Evolutionary conservation across 2,113 vertebrate genomes (phyloP).

Genomic region (Trichechus manatus): DNA sequence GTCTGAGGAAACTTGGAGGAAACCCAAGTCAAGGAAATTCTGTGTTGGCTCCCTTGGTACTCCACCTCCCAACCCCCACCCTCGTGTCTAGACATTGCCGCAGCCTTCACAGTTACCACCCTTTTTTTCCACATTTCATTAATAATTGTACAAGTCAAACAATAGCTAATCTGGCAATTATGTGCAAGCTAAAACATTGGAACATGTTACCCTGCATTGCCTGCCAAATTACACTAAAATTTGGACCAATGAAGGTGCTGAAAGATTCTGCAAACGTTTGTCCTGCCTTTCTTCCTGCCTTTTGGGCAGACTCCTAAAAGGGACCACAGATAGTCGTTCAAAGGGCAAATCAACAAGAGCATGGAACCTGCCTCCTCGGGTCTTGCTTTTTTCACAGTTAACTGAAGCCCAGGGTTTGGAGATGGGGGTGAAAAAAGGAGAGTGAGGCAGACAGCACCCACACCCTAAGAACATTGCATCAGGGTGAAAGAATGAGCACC

Average conservation of each 20-base stretch:
- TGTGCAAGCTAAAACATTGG: conserved; percentile 71
- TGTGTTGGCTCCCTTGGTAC: conserved; percentile 11
- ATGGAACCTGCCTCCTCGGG: neutral
- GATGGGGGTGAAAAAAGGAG: neutral
- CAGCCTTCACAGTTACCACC: conserved; percentile 68
- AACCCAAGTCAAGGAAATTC: conserved; percentile 71
- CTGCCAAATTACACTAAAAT: conserved; percentile 80
- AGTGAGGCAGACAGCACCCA: conserved; percentile 48
- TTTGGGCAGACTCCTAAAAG: conserved; percentile 41
- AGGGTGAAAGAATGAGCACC: conserved; percentile 77
- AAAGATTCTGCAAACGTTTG: conserved; percentile 67
- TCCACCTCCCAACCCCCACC: conserved; percentile 71
- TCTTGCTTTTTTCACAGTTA: conserved; percentile 26
- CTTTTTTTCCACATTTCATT: conserved; percentile 77
- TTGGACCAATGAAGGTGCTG: conserved; percentile 72
- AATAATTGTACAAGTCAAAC: conserved; percentile 79
- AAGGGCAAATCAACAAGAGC: conserved; percentile 46
- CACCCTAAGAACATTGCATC: conserved; percentile 77
- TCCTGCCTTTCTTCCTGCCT: conserved; percentile 66
- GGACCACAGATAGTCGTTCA: neutral
- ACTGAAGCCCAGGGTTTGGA: conserved; percentile 59
- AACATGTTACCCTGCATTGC: conserved; percentile 35
- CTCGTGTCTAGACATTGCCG: conserved; percentile 76
- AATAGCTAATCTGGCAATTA: conserved; percentile 81
- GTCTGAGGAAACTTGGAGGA: neutral